Evolutionary conservation across 2,888 invertebrate genomes (phyloP).

Genomic region (Neoscelio sp.): DNA sequence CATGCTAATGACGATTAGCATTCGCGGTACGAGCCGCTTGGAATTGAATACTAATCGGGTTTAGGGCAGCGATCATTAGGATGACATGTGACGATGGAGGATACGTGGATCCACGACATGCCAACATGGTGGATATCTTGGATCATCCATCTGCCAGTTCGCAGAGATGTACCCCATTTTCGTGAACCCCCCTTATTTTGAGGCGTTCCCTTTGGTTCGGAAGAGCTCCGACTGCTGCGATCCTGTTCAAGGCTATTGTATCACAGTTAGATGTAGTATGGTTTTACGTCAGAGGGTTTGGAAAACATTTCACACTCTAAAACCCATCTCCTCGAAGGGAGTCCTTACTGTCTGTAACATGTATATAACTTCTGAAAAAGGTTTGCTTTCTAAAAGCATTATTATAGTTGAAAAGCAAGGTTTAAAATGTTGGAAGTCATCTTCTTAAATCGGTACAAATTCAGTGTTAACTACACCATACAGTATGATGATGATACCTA

Average conservation of each 20-base stretch:
- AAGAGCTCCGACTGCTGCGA: conserved; percentile 27
- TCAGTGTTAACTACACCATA: too few relatives aligned
- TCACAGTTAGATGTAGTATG: conserved; percentile 29
- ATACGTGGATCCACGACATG: conserved; percentile 48
- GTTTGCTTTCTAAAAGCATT: too few relatives aligned
- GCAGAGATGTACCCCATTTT: conserved; percentile 52
- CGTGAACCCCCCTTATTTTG: conserved; percentile 47
- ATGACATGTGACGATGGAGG: conserved; percentile 75
- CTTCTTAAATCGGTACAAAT: too few relatives aligned
- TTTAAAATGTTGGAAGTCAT: too few relatives aligned
- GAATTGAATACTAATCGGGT: conserved; percentile 78
- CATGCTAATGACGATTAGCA: conserved; percentile 60
- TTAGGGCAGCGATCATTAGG: conserved; percentile 78
- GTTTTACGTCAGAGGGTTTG: neutral
- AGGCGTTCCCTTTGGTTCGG: conserved; percentile 18
- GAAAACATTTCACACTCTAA: neutral
- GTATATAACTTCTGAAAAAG: too few relatives aligned
- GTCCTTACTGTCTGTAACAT: too few relatives aligned
- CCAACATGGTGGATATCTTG: conserved; percentile 53
- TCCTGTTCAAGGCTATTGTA: conserved; percentile 39
- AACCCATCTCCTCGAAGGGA: too few relatives aligned
- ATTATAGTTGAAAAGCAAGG: too few relatives aligned
- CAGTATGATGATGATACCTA: too few relatives aligned
- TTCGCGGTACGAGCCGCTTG: conserved; percentile 23
- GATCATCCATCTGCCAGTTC: conserved; percentile 42